Base-by-base conservation (phyloP, 2,797 vertebrate genomes). In the Geotrypetes seraphini region DNA sequence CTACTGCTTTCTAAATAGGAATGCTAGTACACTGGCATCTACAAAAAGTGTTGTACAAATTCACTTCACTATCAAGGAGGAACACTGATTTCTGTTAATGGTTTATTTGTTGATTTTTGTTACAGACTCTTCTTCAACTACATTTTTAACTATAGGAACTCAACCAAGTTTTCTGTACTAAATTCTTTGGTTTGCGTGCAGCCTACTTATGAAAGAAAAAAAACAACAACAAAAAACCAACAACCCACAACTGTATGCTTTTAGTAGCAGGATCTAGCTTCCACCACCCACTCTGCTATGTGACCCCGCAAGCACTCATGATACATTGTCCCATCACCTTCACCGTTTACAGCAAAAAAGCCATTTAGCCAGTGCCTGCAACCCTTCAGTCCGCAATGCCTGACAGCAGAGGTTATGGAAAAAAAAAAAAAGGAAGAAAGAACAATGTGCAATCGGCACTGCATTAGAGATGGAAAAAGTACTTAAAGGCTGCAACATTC, bases 401-500 rank as follows among this genome's bases (percentile, higher is more conserved):
- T 86, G 79, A 85, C 81, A 84, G 79, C 78, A 83, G 79, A 85
- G 83, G 75, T 81, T 83, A 81, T 52, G 63, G 65, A 57, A 26
- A 31, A 19, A 56, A 37, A 32, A 57, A 60, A n/a, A n/a, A 65
- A 70, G 69, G 50, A 61, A 60, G 68, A 74, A 69, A 83, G 83
- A 84, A 84, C 83, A 85, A 85, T 86, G 78, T 75, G 72, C 78
- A 81, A 79, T 84, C 63, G 73, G 71, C 58, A 60, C 73, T 75
- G 79, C 80, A 81, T 84, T 83, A 81, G 77, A 80, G 79, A 86
- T 75, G 77, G 81, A 80, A 82, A 79, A 81, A 84, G 79, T 83
- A 78, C 78, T 83, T 84, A 85, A 83, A 79, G 71, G 70, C 73
- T 66, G 78, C 74, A 83, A 81, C 83, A 85, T 85, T 85, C 78